Base-by-base conservation (phyloP, 2,888 invertebrate genomes). In the Ctenicera cuprea region DNA sequence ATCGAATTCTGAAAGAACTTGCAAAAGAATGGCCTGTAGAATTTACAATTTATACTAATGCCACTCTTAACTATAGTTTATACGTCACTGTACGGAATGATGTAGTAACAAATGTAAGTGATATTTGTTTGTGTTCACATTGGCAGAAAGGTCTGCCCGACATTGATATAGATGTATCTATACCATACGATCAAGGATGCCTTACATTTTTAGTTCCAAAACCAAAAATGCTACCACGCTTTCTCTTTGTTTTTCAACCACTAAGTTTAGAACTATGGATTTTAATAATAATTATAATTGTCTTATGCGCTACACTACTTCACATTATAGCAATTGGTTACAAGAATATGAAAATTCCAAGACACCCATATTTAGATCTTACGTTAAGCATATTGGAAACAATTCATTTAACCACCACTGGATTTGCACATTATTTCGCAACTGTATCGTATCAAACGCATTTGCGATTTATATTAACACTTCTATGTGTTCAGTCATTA, bases 121-220 rank as follows among this genome's bases (percentile, higher is more conserved):
- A 69, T 26, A 33, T 59, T 9, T n/a, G 22, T 38, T 26, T 61
- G 8, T 69, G 69, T 38, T 61, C 61, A 2, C 62, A 62, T 3
- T 69, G 69, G 69, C 50, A 9, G 54, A 33, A 38, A 26, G 8
- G 8, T 7, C 43, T 20, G 20, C 18, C 7, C 9, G 26, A 26
- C 20, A 5, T 7, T 12, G 30, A 50, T 62, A 4, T 69, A 9
- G 65, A 45, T 8, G 37, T 57, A 30, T 37, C 66, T 0, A 26
- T n/a, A 48, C 78, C 78, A 0, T 76, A 77, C 37, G 71, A 75
- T 37, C 72, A 77, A 61, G 59, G 61, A n/a, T 79, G 79, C 30
- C 37, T 63, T 18, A 79, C 79, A 12, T 79, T 78, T 63, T 61
- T 79, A 12, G 78, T 78, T 41, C 77, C 79, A 16, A 75, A 76